phyloP scores from a whole-genome alignment of 2,888 invertebrate species.

The Flexamia atlantica region DNA sequence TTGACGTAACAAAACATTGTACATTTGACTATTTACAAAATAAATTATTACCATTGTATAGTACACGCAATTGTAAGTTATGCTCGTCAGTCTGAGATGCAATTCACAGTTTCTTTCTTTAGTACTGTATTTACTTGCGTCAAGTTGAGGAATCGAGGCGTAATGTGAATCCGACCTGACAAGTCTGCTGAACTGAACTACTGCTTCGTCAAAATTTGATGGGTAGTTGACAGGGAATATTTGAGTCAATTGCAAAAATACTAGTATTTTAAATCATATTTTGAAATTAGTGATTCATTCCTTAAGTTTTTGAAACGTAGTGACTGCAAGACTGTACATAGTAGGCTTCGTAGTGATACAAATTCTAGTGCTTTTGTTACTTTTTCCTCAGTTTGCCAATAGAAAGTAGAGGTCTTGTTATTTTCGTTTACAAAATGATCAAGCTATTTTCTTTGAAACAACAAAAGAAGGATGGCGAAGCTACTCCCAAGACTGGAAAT shows the following conservation, averaged over 20 bases:
- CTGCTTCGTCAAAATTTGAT: constrained; percentile 6
- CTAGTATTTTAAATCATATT: not conserved
- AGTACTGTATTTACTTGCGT: not conserved
- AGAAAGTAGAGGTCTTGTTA: constrained; percentile 4
- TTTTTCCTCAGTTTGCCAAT: not conserved
- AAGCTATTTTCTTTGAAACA: constrained; percentile 99
- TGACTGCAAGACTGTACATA: not conserved
- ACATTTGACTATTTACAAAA: too few species aligned
- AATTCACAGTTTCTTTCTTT: not conserved
- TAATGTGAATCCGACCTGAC: constrained; percentile 6
- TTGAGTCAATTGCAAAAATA: constrained; percentile 13
- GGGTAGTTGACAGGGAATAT: constrained; percentile 28
- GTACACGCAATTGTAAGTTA: too few species aligned
- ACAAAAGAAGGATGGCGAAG: constrained; percentile 98
- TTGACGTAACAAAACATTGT: too few species aligned
- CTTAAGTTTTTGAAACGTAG: not conserved
- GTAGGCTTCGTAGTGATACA: constrained; percentile 4
- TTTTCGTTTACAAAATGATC: constrained; percentile 83
- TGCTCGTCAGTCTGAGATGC: too few species aligned
- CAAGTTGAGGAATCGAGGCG: not conserved
- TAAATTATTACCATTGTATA: too few species aligned
- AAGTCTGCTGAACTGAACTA: constrained; percentile 11
- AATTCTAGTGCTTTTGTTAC: not conserved
- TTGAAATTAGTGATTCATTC: not conserved
- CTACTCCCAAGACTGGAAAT: constrained; percentile 84